phyloP scores from a whole-genome alignment of 2,888 invertebrate species.

The Lasioglossum vierecki region DNA sequence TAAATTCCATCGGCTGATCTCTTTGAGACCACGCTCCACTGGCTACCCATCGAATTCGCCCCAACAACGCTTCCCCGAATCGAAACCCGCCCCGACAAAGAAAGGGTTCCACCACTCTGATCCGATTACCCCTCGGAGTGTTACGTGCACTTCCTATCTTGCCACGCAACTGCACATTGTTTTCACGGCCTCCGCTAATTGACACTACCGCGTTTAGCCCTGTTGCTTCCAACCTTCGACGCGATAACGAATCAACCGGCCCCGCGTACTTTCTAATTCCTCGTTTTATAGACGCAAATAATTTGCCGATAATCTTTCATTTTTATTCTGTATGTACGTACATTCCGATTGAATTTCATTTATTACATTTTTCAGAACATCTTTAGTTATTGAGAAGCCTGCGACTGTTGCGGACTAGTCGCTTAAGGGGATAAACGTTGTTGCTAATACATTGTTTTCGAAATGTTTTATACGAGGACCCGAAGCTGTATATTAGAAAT shows the following conservation, averaged over 20 bases:
- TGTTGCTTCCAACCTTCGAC: constrained; percentile 1
- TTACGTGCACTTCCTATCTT: background rate
- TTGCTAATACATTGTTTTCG: background rate
- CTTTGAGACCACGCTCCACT: background rate
- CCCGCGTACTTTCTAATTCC: background rate
- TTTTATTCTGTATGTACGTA: background rate
- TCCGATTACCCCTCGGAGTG: constrained; percentile 1
- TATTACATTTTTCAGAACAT: background rate
- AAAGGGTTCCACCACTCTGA: background rate
- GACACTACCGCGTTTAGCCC: background rate
- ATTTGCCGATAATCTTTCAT: background rate
- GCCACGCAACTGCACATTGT: background rate
- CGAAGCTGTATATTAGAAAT: background rate
- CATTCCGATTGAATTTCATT: background rate
- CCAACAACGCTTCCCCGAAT: background rate
- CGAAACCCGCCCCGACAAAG: background rate
- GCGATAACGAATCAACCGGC: too few species aligned
- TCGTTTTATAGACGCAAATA: too few species aligned
- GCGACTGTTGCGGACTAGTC: background rate
- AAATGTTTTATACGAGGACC: background rate
- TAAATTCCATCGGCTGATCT: constrained; percentile 26
- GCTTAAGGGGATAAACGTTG: background rate
- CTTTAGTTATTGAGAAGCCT: background rate
- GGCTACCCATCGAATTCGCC: background rate
- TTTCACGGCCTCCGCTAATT: constrained; percentile 8